phyloP scores from a whole-genome alignment of 2,888 invertebrate genomes.

The Aleiodes leptofemur region DNA sequence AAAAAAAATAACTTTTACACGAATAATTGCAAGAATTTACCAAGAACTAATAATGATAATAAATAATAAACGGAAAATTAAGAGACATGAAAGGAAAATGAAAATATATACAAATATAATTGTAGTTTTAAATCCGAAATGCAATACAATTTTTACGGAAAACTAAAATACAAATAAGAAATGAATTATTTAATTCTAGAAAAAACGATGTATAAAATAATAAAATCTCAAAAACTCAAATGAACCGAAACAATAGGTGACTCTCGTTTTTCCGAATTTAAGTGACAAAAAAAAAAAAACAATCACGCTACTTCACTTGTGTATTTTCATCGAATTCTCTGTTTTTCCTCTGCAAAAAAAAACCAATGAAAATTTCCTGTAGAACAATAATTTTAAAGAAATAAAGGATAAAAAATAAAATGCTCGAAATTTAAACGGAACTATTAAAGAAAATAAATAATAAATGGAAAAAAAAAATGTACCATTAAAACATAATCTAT shows the following conservation, averaged over 20 bases:
- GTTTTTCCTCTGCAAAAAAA: slow-evolving; percentile 36
- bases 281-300: slow-evolving; percentile 4
- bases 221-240: slow-evolving; percentile 18
- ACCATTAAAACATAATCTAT: slow-evolving; percentile 72
- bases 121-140: slow-evolving; percentile 50
- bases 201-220: slow-evolving; percentile 31
- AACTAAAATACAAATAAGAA: slow-evolving; percentile 5
- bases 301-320: slow-evolving; percentile 34
- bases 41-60: too few species aligned
- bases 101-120: slow-evolving; percentile 41
- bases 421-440: slow-evolving; percentile 63
- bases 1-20: too few species aligned
- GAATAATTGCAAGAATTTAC: too few species aligned
- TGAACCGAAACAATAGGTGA: slow-evolving; percentile 39
- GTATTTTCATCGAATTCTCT: slow-evolving; percentile 17
- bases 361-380: slow-evolving; percentile 51
- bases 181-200: slow-evolving; percentile 49
- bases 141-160: slow-evolving; percentile 58
- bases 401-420: slow-evolving; percentile 48
- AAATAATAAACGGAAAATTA: slow-evolving; percentile 50
- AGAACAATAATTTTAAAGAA: slow-evolving; percentile 46
- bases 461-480: slow-evolving; percentile 40
- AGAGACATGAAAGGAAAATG: slow-evolving; percentile 40
- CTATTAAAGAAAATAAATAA: slow-evolving; percentile 63
- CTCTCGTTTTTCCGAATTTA: slow-evolving; percentile 42